Evolutionary conservation across 2,797 vertebrate species (phyloP).

Genomic region (Bufotes viridis): DNA sequence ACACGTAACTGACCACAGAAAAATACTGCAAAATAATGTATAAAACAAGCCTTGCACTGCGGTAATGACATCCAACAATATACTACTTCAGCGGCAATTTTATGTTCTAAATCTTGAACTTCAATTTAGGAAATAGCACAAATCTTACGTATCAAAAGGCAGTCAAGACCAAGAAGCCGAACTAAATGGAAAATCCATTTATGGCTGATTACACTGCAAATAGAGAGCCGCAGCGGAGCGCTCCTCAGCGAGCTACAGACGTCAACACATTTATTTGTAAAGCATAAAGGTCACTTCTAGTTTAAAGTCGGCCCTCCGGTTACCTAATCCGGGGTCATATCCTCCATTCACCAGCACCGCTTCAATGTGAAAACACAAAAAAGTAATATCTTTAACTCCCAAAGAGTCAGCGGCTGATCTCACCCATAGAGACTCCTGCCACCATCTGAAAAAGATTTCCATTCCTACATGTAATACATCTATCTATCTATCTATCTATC

Average conservation of each 20-base stretch:
- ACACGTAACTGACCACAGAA: background rate
- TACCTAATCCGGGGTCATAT: background rate
- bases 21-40: background rate
- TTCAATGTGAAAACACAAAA: background rate
- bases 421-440: too few species aligned
- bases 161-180: background rate
- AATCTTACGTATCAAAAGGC: background rate
- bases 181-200: background rate
- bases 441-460: too few species aligned
- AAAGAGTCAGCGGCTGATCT: too few species aligned
- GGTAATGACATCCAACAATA: background rate
- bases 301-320: background rate
- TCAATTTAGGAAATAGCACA: background rate
- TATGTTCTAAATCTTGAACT: background rate
- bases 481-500: too few species aligned
- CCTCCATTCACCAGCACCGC: background rate
- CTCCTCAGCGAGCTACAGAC: background rate
- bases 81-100: background rate
- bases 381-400: too few species aligned
- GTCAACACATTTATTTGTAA: background rate
- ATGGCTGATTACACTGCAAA: slow-evolving; percentile 2
- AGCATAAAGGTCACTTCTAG: background rate
- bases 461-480: too few species aligned
- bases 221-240: background rate
- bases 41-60: background rate